phyloP scores from a whole-genome alignment of 2,888 invertebrate species.

The Polyommatus icarus region DNA sequence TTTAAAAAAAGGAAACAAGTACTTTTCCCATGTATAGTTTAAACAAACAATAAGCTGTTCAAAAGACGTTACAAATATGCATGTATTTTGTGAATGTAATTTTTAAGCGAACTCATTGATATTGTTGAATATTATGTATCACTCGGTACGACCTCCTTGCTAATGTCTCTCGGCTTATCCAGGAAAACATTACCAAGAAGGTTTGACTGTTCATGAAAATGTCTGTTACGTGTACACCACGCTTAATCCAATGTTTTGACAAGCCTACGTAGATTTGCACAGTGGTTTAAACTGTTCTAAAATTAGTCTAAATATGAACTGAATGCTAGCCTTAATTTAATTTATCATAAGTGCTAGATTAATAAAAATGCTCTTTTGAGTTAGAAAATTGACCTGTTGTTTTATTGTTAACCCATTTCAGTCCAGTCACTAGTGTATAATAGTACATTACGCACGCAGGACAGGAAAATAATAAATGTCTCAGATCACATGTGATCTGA shows the following conservation, averaged over 20 bases:
- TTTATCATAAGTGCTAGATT: conserved; percentile 77
- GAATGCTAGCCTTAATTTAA: conserved; percentile 79
- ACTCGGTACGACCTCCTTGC: neutral
- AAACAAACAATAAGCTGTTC: neutral
- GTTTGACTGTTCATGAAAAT: neutral
- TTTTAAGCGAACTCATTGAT: neutral
- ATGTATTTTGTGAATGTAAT: conserved; percentile 1
- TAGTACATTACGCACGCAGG: no score
- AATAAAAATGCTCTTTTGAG: conserved; percentile 79
- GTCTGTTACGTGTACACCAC: conserved; percentile 8
- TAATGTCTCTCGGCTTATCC: neutral
- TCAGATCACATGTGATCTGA: no score
- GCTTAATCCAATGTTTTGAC: conserved; percentile 25
- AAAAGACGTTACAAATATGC: neutral
- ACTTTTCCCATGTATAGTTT: neutral
- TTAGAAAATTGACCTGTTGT: conserved; percentile 71
- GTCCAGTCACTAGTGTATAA: neutral
- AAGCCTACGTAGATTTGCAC: conserved; percentile 37
- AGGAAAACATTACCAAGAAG: neutral
- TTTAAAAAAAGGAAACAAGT: neutral
- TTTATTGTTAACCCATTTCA: conserved; percentile 45
- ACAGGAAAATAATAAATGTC: no score
- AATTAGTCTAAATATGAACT: conserved; percentile 75
- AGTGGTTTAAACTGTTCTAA: conserved; percentile 53
- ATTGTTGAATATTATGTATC: conserved; percentile 14